A percentile compares a stretch with the other conserved stretches of the same genome.
These are phyloP conservation scores for Hemicordylus capensis DNA, from an alignment of 2,113 vertebrate genomes.

Conservation along the genomic window DNA sequence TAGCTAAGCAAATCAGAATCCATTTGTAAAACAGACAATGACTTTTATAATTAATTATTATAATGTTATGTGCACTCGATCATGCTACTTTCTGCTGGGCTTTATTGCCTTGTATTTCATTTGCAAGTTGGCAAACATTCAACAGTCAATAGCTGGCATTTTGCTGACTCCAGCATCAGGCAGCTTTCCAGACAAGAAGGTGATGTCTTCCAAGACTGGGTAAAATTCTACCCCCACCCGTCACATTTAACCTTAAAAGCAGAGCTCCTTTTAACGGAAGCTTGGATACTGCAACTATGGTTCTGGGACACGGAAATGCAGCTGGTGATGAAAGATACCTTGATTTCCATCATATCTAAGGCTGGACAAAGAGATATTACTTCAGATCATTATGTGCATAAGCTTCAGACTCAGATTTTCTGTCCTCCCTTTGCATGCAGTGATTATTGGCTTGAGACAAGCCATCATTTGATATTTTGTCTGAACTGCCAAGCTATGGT, in stretches of 20 bases:
- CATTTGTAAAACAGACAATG: background rate
- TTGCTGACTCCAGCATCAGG: background rate
- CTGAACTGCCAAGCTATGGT: background rate
- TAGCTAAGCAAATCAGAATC: constrained; percentile 4
- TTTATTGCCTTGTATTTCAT: constrained; percentile 2
- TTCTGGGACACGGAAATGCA: background rate
- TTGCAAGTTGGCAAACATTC: background rate
- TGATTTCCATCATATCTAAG: background rate
- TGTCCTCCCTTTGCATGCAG: background rate
- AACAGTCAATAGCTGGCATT: background rate
- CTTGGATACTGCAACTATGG: background rate
- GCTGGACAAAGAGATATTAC: background rate
- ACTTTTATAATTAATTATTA: background rate
- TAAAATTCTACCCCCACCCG: background rate
- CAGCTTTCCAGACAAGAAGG: background rate
- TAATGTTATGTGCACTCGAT: background rate
- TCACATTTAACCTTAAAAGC: background rate
- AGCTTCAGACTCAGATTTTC: background rate
- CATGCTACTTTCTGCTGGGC: background rate
- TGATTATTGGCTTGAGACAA: background rate
- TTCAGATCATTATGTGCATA: background rate
- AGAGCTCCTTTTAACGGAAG: background rate
- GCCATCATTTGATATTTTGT: background rate
- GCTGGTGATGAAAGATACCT: background rate
- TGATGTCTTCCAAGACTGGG: background rate